Evolutionary conservation across 2,888 invertebrate species (phyloP).

Genomic region (Pinctada fucata): DNA sequence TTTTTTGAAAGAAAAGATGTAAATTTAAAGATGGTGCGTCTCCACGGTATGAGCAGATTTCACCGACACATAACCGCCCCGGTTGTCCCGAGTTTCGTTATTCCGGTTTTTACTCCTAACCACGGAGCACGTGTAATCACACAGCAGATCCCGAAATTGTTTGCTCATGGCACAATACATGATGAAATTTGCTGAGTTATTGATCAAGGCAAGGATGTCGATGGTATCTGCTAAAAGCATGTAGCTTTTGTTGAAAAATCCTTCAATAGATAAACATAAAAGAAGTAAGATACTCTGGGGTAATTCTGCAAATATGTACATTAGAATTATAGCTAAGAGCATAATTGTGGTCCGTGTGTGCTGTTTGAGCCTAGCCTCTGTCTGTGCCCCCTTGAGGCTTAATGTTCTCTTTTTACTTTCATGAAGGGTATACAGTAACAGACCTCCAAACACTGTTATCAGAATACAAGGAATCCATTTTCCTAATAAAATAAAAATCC

Average conservation of each 20-base stretch:
- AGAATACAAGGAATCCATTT: constrained; percentile 93
- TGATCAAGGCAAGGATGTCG: constrained; percentile 92
- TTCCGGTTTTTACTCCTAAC: not conserved
- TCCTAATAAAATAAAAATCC: constrained; percentile 94
- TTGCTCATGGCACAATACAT: constrained; percentile 95
- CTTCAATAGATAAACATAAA: constrained; percentile 87
- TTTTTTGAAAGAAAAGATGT: too few species aligned
- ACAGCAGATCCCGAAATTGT: constrained; percentile 85
- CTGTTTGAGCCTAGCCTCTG: constrained; percentile 56
- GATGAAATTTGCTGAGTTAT: constrained; percentile 94
- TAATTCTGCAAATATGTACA: constrained; percentile 92
- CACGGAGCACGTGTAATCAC: constrained; percentile 74
- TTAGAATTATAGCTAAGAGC: constrained; percentile 84
- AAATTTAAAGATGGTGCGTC: not conserved
- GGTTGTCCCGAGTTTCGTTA: not conserved
- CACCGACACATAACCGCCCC: not conserved
- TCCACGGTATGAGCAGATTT: not conserved
- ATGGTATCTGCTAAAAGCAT: constrained; percentile 83
- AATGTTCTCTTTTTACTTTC: constrained; percentile 59
- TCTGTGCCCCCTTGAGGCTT: constrained; percentile 57
- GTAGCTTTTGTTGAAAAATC: constrained; percentile 83
- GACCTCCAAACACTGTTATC: constrained; percentile 83
- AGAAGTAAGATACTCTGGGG: constrained; percentile 88
- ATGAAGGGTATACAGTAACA: constrained; percentile 76
- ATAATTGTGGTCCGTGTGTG: constrained; percentile 89